Evolutionary conservation across 2,113 vertebrate genomes (phyloP).

Genomic region (Motacilla alba): DNA sequence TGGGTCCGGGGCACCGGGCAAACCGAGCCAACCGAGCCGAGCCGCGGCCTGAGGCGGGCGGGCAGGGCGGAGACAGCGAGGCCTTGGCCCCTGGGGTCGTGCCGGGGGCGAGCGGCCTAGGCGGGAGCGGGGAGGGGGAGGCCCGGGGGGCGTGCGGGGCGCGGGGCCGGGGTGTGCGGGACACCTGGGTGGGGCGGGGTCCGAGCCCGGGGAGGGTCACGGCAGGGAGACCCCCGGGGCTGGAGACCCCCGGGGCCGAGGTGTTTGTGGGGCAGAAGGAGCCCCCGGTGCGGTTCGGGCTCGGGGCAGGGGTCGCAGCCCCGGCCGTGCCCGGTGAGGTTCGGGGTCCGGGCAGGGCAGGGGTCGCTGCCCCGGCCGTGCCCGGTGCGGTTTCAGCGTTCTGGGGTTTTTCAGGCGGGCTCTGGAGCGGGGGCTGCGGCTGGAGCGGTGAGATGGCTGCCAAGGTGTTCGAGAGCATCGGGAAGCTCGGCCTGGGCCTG

Average conservation of each 20-base stretch:
- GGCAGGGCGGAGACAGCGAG: background rate
- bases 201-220: background rate
- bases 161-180: too few relatives aligned
- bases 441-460: constrained; percentile 72
- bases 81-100: background rate
- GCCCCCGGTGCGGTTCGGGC: too few relatives aligned
- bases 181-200: too few relatives aligned
- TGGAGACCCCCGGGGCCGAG: background rate
- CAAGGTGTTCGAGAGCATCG: constrained; percentile 89
- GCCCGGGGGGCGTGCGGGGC: too few relatives aligned
- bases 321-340: rapidly evolving
- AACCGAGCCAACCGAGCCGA: too few relatives aligned
- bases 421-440: background rate
- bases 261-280: background rate
- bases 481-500: constrained; percentile 91
- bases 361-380: too few relatives aligned
- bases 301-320: rapidly evolving
- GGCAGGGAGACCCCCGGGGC: background rate
- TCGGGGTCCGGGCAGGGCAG: too few relatives aligned
- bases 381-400: rapidly evolving
- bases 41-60: too few relatives aligned
- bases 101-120: too few relatives aligned
- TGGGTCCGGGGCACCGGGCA: background rate
- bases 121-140: background rate
- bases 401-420: background rate